Percentiles rank a stretch among this genome's conserved stretches.
phyloP scores from a whole-genome alignment of 2,797 vertebrate genomes.

The Meda fulgida region DNA sequence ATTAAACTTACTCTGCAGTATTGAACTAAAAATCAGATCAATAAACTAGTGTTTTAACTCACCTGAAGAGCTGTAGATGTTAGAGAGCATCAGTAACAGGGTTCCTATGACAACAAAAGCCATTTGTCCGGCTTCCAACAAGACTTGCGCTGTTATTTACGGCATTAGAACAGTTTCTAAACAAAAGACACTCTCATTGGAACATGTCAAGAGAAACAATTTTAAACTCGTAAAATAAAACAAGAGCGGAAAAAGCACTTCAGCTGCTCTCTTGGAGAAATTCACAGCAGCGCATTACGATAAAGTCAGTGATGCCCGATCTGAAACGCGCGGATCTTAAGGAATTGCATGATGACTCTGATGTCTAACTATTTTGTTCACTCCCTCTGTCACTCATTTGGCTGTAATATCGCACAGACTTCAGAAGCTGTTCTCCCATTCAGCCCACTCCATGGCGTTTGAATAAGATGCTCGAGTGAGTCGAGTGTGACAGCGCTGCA shows the following conservation, averaged over 20 bases:
- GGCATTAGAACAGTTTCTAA: not conserved
- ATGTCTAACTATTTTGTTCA: conserved; percentile 7
- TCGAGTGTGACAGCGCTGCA: not conserved
- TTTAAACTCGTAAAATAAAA: not conserved
- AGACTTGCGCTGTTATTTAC: conserved; percentile 7
- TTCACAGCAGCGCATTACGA: not conserved
- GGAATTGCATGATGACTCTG: not conserved
- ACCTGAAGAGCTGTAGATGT: conserved; percentile 50
- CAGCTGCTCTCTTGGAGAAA: not conserved
- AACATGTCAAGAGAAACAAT: not conserved
- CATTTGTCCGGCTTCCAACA: conserved; percentile 43
- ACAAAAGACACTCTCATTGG: not conserved
- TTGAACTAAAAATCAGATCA: not conserved
- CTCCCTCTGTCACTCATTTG: conserved; percentile 7
- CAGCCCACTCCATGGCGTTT: not conserved
- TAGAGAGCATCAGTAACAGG: conserved; percentile 39
- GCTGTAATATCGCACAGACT: not conserved
- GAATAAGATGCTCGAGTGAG: not conserved
- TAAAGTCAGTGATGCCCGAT: not conserved
- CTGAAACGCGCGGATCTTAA: not conserved
- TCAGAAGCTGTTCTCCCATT: conserved; percentile 27
- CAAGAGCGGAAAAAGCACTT: not conserved
- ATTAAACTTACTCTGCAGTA: not conserved
- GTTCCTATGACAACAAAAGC: conserved; percentile 11
- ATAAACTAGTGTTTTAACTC: conserved; percentile 41